Conservation (phyloP, 2,888 invertebrate species). For the Anodontia alba region DNA sequence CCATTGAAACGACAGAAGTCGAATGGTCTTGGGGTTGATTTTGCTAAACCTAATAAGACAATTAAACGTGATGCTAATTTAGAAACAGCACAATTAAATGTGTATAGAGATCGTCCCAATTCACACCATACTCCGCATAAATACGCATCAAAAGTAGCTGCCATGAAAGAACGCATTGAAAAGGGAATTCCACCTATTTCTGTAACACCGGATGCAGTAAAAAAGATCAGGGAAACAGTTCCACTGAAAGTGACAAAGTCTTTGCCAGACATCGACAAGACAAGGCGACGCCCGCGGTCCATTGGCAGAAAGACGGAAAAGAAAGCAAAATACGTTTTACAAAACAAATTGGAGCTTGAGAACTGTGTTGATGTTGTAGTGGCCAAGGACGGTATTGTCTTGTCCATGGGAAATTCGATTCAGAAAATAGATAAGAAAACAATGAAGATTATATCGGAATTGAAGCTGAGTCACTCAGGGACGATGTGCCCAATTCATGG, state of each 20-base stretch:
- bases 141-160: conserved; percentile 48
- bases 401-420: conserved; percentile 41
- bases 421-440: conserved; percentile 51
- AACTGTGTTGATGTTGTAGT: conserved; percentile 54
- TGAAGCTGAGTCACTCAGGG: conserved; percentile 44
- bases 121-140: conserved; percentile 42
- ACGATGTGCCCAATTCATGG: conserved; percentile 52
- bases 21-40: conserved; percentile 6
- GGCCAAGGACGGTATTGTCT: conserved; percentile 38
- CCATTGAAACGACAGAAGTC: neutral
- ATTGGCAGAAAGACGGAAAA: conserved; percentile 11
- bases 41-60: neutral
- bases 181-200: conserved; percentile 33
- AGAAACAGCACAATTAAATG: neutral
- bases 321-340: conserved; percentile 38
- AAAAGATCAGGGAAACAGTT: conserved; percentile 33
- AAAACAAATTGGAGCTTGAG: conserved; percentile 47
- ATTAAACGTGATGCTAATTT: neutral
- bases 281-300: conserved; percentile 17
- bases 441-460: conserved; percentile 41
- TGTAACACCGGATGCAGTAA: conserved; percentile 47
- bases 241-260: conserved; percentile 21
- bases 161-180: conserved; percentile 37
- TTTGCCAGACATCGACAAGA: conserved; percentile 34
- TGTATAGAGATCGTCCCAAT: neutral